These are phyloP conservation scores for Chauna torquata DNA, from an alignment of 2,113 vertebrate genomes.

Conservation along the genomic window DNA sequence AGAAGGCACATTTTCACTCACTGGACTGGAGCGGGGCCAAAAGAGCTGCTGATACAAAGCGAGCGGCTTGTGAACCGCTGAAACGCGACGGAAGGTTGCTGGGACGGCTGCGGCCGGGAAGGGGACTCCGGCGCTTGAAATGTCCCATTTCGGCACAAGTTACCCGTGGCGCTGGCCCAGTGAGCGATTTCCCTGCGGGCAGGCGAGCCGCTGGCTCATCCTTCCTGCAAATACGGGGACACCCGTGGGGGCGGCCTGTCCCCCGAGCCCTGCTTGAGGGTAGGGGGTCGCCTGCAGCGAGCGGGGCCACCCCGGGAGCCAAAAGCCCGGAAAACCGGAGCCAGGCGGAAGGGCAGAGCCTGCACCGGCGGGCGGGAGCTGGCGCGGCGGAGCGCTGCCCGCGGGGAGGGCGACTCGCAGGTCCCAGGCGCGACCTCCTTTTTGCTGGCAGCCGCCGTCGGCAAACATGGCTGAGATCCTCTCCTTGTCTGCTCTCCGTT, in stretches of 20 bases:
- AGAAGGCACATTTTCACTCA: background rate
- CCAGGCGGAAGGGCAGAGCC: background rate
- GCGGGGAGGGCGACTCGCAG: background rate
- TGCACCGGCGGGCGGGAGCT: background rate
- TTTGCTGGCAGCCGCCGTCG: background rate
- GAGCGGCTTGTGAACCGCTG: background rate
- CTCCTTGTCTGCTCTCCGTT: background rate
- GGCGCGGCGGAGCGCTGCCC: background rate
- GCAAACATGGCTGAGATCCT: rapidly evolving
- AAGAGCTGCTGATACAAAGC: background rate
- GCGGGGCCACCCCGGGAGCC: rapidly evolving
- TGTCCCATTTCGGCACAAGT: background rate
- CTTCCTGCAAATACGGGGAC: background rate
- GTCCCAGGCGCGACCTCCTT: background rate
- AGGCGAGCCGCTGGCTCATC: background rate
- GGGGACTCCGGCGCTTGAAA: rapidly evolving
- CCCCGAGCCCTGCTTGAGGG: background rate
- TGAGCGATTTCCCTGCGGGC: background rate
- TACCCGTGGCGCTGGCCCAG: background rate
- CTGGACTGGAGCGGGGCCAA: slow-evolving; percentile 27
- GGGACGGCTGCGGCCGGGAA: background rate
- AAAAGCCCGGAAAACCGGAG: background rate
- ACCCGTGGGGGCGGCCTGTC: background rate
- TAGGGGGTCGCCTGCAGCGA: background rate
- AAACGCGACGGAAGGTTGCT: background rate